Conservation (phyloP, 2,113 vertebrate genomes). For the Malurus alboscapulatus region DNA sequence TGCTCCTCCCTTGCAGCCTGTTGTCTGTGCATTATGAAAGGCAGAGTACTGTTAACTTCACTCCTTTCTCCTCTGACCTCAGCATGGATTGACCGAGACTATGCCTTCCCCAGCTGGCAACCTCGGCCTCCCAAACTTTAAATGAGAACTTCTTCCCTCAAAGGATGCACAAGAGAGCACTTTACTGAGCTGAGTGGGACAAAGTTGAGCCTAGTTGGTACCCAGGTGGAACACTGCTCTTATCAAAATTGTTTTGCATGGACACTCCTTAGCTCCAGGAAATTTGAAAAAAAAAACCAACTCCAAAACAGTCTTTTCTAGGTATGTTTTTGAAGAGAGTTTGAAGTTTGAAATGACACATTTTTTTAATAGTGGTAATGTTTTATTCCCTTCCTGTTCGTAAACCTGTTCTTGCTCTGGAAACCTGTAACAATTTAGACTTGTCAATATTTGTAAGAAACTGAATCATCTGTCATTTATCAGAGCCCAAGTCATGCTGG, state of each 20-base stretch:
- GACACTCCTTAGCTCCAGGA: conserved; percentile 29
- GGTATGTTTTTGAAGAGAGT: conserved; percentile 50
- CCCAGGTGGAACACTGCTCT: conserved; percentile 56
- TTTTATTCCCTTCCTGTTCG: conserved; percentile 14
- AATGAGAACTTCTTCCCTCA: not conserved
- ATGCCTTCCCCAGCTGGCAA: not conserved
- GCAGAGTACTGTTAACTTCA: conserved; percentile 30
- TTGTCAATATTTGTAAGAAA: conserved; percentile 48
- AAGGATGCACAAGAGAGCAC: conserved; percentile 69
- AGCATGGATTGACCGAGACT: not conserved
- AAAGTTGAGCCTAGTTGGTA: not conserved
- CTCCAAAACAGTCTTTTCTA: conserved; percentile 26
- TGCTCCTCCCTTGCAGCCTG: not conserved
- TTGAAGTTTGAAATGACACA: conserved; percentile 27
- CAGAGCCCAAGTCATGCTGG: conserved; percentile 40
- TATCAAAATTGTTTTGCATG: conserved; percentile 65
- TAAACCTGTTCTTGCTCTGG: conserved; percentile 51
- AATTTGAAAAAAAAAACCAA: not conserved
- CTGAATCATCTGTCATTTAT: conserved; percentile 24
- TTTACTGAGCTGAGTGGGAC: conserved; percentile 59
- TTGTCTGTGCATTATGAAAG: conserved; percentile 5
- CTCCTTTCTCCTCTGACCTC: conserved; percentile 47
- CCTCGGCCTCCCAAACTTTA: conserved; percentile 14
- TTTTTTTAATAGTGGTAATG: conserved; percentile 45
- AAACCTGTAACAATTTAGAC: conserved; percentile 45